Evolutionary conservation across 1,140 invertebrate genomes (phyloP), one percentile per base, ranked within the genome.

Genomic region (Drosophila orosa): DNA sequence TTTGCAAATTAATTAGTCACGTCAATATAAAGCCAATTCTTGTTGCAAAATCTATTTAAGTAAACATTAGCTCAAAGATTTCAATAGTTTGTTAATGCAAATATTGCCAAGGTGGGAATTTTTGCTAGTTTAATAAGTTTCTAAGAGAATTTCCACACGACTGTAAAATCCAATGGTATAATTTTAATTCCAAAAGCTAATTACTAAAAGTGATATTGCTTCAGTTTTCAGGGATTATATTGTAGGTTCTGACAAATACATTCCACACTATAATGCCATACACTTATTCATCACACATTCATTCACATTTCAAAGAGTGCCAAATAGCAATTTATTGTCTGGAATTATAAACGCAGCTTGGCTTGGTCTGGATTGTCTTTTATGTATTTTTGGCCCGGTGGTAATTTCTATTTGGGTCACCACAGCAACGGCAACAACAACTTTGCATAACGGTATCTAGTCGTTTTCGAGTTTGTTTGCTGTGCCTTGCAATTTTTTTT

Each of bases 371-470:
- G 63, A 63, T 37, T 48, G 47, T 74, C 35, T 72, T 74, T 39
- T 65, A 25, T 44, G 31, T 60, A 42, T 47, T 71, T 69, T 74
- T 56, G 54, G 61, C 67, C 77, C 42, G 56, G 61, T 71, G 74
- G 72, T 86, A 73, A 71, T 74, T 78, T 78, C 45, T 86, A 86
- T 86, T 82, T 86, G 59, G 82, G 82, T 82, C 73, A 77, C 63
- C 74, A 71, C 58, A 78, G 59, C 57, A 77, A 75, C 69, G 74
- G 42, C 45, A 77, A 61, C 65, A 74, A 69, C 59, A 72, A 72
- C 74, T 86, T 86, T 86, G 82, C 82, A 79, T 86, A 86, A 86
- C 82, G 78, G 82, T 66, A 74, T 55, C 45, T 55, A 75, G 57
- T 29, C 33, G 55, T 57, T 58, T 78, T 58, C 39, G 74, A 56